phyloP scores from a whole-genome alignment of 2,888 invertebrate genomes.

The Caenorhabditis panamensis region DNA sequence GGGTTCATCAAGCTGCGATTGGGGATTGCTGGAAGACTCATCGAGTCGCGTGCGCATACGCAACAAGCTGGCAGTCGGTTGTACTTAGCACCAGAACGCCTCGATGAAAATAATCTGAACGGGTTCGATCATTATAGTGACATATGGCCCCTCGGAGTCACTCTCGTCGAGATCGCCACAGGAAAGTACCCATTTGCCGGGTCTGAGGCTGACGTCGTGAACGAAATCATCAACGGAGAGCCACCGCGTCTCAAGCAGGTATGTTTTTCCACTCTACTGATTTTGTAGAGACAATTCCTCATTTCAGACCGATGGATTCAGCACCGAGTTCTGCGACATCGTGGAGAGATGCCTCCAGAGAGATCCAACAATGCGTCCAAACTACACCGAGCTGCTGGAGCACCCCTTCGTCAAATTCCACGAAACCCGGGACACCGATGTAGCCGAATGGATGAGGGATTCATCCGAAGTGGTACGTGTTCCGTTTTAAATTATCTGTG shows the following conservation, averaged over 20 bases:
- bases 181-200: conserved; percentile 87
- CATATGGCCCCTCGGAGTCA: conserved; percentile 96
- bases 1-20: conserved; percentile 99
- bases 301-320: conserved; percentile 28
- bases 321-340: conserved; percentile 74
- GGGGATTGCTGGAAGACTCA: conserved; percentile 91
- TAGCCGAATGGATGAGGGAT: conserved; percentile 65
- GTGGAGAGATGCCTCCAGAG: conserved; percentile 76
- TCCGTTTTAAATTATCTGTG: too few relatives aligned
- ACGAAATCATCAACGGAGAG: conserved; percentile 88
- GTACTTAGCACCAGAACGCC: conserved; percentile 89
- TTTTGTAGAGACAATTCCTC: background rate
- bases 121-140: conserved; percentile 98
- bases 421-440: conserved; percentile 49
- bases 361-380: conserved; percentile 73
- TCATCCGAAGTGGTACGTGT: too few relatives aligned
- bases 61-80: conserved; percentile 95
- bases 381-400: conserved; percentile 73
- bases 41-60: conserved; percentile 88
- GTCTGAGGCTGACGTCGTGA: conserved; percentile 94
- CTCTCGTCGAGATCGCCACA: conserved; percentile 91
- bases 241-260: conserved; percentile 80
- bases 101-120: conserved; percentile 51
- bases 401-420: conserved; percentile 43
- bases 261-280: conserved; percentile 1